Conservation (phyloP, 2,113 vertebrate genomes). For the Labeo rohita region DNA sequence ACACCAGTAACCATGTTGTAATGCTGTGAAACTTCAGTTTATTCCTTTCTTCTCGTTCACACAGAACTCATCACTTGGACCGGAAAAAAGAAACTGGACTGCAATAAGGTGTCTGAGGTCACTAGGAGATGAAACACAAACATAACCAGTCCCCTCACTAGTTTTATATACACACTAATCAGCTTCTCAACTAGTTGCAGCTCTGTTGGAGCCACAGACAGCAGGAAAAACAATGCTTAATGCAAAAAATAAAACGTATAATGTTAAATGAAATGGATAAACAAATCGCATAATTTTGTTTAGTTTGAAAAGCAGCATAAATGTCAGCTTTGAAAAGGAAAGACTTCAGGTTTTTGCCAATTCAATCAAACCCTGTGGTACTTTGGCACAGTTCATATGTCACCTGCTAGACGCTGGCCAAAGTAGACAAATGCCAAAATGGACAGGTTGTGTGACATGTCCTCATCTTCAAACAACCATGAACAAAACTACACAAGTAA, state of each 20-base stretch:
- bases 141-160: neutral
- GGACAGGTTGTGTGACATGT: slow-evolving; percentile 22
- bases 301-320: neutral
- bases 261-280: neutral
- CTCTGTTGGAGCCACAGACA: neutral
- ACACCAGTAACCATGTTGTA: neutral
- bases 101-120: neutral
- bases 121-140: neutral
- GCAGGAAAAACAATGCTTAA: neutral
- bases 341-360: neutral
- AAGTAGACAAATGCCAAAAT: slow-evolving; percentile 11
- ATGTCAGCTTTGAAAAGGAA: neutral
- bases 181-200: neutral
- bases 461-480: neutral
- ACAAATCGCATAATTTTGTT: neutral
- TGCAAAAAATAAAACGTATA: neutral
- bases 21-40: neutral
- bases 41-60: neutral
- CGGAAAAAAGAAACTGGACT: neutral
- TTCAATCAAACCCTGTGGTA: neutral
- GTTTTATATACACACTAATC: neutral
- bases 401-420: slow-evolving; percentile 20
- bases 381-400: slow-evolving; percentile 10
- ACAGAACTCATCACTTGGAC: neutral
- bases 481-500: slow-evolving; percentile 1